Evolutionary conservation across 53 echinoderm and acorn worm species (phyloP).

Genomic region (Crossaster papposus): DNA sequence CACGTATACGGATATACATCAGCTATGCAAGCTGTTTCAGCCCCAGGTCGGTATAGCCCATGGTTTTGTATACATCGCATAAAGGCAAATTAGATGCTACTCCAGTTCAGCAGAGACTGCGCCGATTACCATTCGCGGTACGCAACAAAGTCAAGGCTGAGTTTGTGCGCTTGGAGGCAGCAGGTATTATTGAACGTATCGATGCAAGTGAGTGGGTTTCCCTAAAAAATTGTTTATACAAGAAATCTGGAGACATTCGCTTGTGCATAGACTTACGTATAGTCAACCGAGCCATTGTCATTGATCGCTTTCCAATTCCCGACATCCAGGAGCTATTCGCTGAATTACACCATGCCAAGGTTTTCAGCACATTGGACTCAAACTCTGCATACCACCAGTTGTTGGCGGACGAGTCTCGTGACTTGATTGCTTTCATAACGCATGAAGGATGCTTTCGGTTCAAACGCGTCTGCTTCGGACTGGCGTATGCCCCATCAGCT

Average conservation of each 20-base stretch:
- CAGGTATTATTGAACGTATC: slow-evolving; percentile 3
- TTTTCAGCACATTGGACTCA: slow-evolving; percentile 33
- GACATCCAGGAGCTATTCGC: slow-evolving; percentile 25
- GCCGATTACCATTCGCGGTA: slow-evolving; percentile 30
- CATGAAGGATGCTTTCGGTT: slow-evolving; percentile 10
- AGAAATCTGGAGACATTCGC: slow-evolving; percentile 10
- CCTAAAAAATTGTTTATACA: background rate
- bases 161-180: slow-evolving; percentile 46
- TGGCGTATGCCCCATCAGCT: background rate
- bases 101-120: slow-evolving; percentile 13
- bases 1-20: background rate
- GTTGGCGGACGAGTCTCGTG: slow-evolving; percentile 10
- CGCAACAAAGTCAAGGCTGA: slow-evolving; percentile 49
- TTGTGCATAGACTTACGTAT: slow-evolving; percentile 10
- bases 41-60: background rate
- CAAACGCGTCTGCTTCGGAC: slow-evolving; percentile 33
- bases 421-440: slow-evolving; percentile 17
- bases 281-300: slow-evolving; percentile 32
- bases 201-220: slow-evolving; percentile 10
- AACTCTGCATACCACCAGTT: too few species aligned
- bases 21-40: background rate
- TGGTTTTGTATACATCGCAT: slow-evolving; percentile 13
- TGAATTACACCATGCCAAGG: slow-evolving; percentile 13
- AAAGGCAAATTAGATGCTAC: slow-evolving; percentile 3
- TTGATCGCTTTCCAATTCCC: background rate